Percentiles rank a stretch among this genome's conserved stretches.
phyloP scores from a whole-genome alignment of 1,140 invertebrate genomes.

The Globodera ellingtonae region DNA sequence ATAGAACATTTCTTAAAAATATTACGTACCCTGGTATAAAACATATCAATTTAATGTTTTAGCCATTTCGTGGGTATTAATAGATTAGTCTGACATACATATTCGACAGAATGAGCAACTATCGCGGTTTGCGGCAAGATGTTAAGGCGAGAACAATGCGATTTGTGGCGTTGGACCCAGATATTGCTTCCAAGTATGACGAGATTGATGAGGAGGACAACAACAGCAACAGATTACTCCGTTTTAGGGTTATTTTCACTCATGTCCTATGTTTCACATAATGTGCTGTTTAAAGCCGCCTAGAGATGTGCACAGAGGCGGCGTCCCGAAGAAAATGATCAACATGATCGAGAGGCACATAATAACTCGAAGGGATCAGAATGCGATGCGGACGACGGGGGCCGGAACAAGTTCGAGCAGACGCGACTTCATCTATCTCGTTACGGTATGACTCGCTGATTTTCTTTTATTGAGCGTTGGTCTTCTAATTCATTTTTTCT shows the following conservation, averaged over 20 bases:
- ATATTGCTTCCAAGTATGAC: constrained; percentile 30
- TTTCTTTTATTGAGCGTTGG: background rate
- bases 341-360: constrained; percentile 26
- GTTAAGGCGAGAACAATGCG: constrained; percentile 27
- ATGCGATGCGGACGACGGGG: background rate
- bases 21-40: too few relatives aligned
- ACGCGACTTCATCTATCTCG: constrained; percentile 17
- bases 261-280: background rate
- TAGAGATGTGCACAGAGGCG: constrained; percentile 1
- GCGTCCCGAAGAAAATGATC: constrained; percentile 6
- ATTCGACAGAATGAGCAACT: constrained; percentile 10
- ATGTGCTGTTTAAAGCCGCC: background rate
- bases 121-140: constrained; percentile 15
- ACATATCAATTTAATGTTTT: too few relatives aligned
- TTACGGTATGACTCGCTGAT: constrained; percentile 23
- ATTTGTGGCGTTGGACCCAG: constrained; percentile 17
- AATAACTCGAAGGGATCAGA: background rate
- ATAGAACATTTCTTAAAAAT: too few relatives aligned
- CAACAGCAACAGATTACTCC: constrained; percentile 10
- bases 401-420: constrained; percentile 9
- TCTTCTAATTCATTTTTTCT: background rate
- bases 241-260: background rate
- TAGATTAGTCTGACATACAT: background rate
- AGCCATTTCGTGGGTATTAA: too few relatives aligned
- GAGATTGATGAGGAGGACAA: constrained; percentile 25